phyloP scores from a whole-genome alignment of 1,140 invertebrate species.

The Drosophila nasuta region DNA sequence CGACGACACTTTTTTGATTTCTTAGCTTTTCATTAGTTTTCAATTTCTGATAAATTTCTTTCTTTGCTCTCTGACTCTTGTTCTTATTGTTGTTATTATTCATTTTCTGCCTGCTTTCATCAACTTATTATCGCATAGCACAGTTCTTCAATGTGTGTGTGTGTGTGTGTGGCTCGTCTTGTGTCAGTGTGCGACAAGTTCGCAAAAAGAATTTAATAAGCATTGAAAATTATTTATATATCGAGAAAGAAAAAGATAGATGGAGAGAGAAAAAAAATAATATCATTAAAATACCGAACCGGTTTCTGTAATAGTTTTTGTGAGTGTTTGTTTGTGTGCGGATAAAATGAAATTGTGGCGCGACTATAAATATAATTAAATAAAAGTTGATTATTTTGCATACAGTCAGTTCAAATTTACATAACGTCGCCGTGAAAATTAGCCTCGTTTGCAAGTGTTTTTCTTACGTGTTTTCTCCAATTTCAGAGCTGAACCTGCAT shows the following conservation, averaged over 20 bases:
- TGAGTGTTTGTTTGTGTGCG: conserved; percentile 23
- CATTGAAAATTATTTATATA: conserved; percentile 39
- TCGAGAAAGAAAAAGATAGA: no score
- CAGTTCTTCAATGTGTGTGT: conserved; percentile 20
- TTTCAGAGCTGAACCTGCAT: conserved; percentile 38
- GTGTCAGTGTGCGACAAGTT: conserved; percentile 4
- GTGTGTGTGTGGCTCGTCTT: neutral
- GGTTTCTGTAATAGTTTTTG: conserved; percentile 56
- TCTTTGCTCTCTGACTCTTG: conserved; percentile 24
- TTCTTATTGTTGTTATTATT: conserved; percentile 23
- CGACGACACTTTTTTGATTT: conserved; percentile 62
- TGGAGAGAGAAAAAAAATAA: conserved; percentile 25
- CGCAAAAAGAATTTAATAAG: conserved; percentile 48
- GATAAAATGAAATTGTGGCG: neutral
- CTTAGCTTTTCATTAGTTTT: conserved; percentile 53
- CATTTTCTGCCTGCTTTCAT: conserved; percentile 1
- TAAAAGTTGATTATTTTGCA: conserved; percentile 43
- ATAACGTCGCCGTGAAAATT: conserved; percentile 41
- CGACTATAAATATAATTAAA: conserved; percentile 62
- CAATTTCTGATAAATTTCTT: conserved; percentile 21
- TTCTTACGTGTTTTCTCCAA: conserved; percentile 11
- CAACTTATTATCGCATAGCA: conserved; percentile 63
- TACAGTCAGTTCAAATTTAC: conserved; percentile 42
- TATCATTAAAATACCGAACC: conserved; percentile 56
- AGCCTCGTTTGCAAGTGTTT: neutral